These are phyloP conservation scores for Eleutherodactylus coqui DNA, from an alignment of 2,797 vertebrate genomes.

Conservation along the genomic window DNA sequence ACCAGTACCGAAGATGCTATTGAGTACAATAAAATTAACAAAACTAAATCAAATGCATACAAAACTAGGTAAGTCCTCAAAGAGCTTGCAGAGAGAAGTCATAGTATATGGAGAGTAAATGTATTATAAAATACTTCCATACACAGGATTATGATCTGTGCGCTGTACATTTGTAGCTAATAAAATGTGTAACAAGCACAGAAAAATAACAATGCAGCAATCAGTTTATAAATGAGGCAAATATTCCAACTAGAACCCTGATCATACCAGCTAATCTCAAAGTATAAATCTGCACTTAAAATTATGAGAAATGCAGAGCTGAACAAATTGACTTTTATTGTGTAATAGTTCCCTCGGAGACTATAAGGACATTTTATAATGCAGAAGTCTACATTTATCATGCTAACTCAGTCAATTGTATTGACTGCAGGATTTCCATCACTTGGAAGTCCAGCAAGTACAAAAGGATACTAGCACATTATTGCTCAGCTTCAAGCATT, in stretches of 20 bases:
- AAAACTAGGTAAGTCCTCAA: too few relatives aligned
- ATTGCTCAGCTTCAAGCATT: neutral
- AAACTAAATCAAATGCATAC: too few relatives aligned
- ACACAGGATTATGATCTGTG: too few relatives aligned
- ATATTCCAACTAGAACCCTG: neutral
- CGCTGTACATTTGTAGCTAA: too few relatives aligned
- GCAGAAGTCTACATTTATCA: neutral
- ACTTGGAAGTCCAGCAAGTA: neutral
- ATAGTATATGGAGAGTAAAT: neutral
- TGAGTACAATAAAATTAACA: too few relatives aligned
- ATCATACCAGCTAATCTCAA: neutral
- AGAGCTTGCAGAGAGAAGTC: too few relatives aligned
- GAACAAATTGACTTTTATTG: neutral
- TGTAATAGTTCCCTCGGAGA: neutral
- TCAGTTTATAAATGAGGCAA: too few relatives aligned
- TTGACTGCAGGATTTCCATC: constrained; percentile 10
- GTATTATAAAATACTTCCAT: too few relatives aligned
- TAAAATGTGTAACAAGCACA: too few relatives aligned
- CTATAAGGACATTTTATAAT: neutral
- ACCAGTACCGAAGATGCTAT: too few relatives aligned
- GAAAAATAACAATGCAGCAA: too few relatives aligned
- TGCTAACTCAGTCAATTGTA: constrained; percentile 3
- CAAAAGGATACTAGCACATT: neutral
- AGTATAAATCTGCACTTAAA: neutral
- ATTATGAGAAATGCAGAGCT: neutral